Conservation (phyloP, 2,797 vertebrate species). For the Hafferia zeledoni region DNA sequence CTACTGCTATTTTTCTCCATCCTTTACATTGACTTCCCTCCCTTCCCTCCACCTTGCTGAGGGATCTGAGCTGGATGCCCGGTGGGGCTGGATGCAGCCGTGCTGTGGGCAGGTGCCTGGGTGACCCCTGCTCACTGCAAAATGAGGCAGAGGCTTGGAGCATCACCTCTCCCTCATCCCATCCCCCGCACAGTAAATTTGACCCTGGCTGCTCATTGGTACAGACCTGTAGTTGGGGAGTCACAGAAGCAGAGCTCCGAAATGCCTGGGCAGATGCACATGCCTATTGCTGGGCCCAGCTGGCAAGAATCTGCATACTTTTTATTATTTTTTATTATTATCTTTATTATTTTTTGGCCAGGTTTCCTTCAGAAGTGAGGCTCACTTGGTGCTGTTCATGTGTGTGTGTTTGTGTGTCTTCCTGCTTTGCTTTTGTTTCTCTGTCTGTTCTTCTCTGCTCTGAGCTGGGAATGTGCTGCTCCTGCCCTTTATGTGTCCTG, state of each 20-base stretch:
- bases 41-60: background rate
- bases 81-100: accelerated
- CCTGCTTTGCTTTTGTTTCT: background rate
- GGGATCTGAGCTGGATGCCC: background rate
- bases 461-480: background rate
- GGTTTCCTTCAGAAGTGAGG: background rate
- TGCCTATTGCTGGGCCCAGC: background rate
- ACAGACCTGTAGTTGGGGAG: accelerated
- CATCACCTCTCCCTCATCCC: background rate
- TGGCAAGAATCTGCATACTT: background rate
- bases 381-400: background rate
- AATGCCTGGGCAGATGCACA: background rate
- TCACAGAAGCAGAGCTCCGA: background rate
- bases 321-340: too few relatives aligned
- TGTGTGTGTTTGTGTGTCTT: background rate
- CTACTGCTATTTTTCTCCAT: background rate
- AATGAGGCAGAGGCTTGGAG: background rate
- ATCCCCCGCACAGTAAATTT: background rate
- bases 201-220: background rate
- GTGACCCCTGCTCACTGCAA: background rate
- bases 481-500: background rate
- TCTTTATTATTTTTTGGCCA: background rate
- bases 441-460: background rate
- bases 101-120: background rate
- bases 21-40: background rate